Conservation (phyloP, 23 tunicate genomes). For the Styela clava region DNA sequence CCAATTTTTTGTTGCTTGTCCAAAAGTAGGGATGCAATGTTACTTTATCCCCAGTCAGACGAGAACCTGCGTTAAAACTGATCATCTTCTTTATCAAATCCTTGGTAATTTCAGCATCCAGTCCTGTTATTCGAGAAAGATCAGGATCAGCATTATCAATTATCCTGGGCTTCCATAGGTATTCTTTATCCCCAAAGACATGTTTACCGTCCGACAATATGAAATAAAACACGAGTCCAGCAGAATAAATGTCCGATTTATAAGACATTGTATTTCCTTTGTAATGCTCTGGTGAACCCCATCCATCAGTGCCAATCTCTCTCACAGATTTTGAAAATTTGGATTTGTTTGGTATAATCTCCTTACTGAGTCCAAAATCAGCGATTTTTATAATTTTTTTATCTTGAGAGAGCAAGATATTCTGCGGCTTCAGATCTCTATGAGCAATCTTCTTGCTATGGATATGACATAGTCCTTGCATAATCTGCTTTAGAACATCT, state of each 20-base stretch:
- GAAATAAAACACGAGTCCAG: slow-evolving; percentile 2
- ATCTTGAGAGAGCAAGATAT: neutral
- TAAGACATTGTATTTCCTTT: neutral
- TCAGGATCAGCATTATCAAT: neutral
- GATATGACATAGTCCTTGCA: neutral
- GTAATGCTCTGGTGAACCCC: slow-evolving; percentile 14
- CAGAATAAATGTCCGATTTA: slow-evolving; percentile 6
- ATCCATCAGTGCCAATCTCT: slow-evolving; percentile 11
- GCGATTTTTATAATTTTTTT: neutral
- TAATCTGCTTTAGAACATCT: neutral
- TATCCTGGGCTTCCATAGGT: neutral
- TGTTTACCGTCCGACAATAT: slow-evolving; percentile 1
- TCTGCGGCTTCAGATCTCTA: slow-evolving; percentile 12
- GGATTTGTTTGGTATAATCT: neutral
- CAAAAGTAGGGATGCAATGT: neutral
- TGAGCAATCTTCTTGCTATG: neutral
- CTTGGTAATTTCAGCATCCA: neutral
- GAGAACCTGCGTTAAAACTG: neutral
- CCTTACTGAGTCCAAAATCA: slow-evolving; percentile 2
- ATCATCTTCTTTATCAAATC: neutral
- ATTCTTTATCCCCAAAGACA: neutral
- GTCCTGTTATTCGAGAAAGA: neutral
- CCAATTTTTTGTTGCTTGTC: neutral
- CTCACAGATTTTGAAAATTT: neutral
- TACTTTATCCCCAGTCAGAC: neutral